These are phyloP conservation scores for Spheniscus mendiculus DNA, from an alignment of 2,113 vertebrate species.

Conservation along the genomic window DNA sequence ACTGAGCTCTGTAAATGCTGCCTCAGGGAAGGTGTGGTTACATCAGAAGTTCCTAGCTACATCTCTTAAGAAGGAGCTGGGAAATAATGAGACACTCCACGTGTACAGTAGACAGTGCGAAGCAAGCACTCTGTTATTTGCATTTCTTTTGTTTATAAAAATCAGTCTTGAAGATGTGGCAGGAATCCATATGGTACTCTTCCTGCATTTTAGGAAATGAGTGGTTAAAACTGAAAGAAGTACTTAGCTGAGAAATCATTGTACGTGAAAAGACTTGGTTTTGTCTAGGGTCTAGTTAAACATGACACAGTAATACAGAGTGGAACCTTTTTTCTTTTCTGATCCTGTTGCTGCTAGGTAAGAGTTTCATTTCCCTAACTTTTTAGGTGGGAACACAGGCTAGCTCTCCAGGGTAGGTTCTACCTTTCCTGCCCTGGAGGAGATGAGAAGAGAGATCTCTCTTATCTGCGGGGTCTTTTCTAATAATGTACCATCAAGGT, in stretches of 20 bases:
- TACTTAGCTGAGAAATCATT: neutral
- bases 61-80: neutral
- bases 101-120: neutral
- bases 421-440: neutral
- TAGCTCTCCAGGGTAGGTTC: neutral
- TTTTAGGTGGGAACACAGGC: accelerated
- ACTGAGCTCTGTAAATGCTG: neutral
- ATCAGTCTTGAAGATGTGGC: neutral
- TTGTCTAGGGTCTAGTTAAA: neutral
- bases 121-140: neutral
- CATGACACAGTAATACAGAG: neutral
- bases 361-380: neutral
- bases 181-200: neutral
- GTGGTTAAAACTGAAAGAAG: neutral
- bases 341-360: neutral
- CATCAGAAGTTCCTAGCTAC: neutral
- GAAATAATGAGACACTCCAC: neutral
- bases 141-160: neutral
- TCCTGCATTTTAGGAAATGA: neutral
- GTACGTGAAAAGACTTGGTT: accelerated
- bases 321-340: neutral
- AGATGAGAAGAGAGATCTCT: neutral
- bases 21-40: neutral
- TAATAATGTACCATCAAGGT: neutral
- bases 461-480: neutral